Evolutionary conservation across 1,140 invertebrate species (phyloP).

Genomic region (Triops longicaudatus): DNA sequence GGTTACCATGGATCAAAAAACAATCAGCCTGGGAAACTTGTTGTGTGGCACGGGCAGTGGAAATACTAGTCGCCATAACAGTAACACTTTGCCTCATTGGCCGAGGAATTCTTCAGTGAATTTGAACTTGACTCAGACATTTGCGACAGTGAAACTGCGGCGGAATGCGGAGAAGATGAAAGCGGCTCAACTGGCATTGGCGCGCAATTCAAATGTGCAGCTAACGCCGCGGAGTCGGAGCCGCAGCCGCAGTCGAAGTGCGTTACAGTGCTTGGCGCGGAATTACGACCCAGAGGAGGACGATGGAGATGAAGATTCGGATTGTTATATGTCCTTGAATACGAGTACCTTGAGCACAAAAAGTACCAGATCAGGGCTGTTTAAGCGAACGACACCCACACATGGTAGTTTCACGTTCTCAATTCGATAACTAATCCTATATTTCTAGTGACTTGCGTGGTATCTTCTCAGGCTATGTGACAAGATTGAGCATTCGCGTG

Average conservation of each 20-base stretch:
- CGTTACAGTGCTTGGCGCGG: slow-evolving; percentile 25
- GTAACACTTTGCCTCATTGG: background rate
- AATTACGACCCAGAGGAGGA: slow-evolving; percentile 23
- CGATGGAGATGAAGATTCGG: background rate
- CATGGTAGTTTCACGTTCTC: background rate
- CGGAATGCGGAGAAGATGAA: slow-evolving; percentile 2
- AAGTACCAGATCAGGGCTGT: background rate
- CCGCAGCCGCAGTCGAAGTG: slow-evolving; percentile 26
- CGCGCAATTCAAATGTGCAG: background rate
- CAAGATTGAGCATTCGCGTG: too few relatives aligned
- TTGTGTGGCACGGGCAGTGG: background rate
- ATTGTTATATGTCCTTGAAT: slow-evolving; percentile 20
- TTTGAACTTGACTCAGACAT: background rate
- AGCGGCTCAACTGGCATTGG: background rate
- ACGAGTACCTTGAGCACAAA: background rate
- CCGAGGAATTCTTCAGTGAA: background rate
- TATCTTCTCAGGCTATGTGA: too few relatives aligned
- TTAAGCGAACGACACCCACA: background rate
- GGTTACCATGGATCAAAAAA: background rate
- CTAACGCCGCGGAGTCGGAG: slow-evolving; percentile 18
- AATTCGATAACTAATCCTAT: too few relatives aligned
- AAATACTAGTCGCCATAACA: background rate
- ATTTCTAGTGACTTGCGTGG: too few relatives aligned
- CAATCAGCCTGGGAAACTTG: background rate
- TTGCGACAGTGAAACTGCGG: background rate